Evolutionary conservation across 1,140 invertebrate genomes (phyloP).

Genomic region (Geopemphigus sp.): DNA sequence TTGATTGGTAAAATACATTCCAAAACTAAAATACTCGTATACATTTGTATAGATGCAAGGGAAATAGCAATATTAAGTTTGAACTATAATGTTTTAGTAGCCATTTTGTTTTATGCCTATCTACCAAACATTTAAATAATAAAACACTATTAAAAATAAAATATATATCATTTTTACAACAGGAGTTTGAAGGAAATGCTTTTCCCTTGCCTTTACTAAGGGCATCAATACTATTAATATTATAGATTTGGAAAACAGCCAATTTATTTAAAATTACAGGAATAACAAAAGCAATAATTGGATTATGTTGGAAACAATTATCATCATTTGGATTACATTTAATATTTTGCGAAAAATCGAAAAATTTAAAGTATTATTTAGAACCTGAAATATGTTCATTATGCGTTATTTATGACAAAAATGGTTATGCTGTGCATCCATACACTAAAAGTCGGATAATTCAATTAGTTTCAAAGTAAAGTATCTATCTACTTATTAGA

Average conservation of each 20-base stretch:
- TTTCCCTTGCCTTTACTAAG: too few relatives aligned
- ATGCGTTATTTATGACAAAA: not conserved
- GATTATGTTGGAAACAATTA: not conserved
- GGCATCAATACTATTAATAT: too few relatives aligned
- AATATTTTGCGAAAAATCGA: not conserved
- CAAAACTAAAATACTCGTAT: not conserved
- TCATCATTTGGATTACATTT: not conserved
- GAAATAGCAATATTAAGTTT: too few relatives aligned
- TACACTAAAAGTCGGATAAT: not conserved
- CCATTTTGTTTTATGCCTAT: too few relatives aligned
- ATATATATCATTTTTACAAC: too few relatives aligned
- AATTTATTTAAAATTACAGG: not conserved
- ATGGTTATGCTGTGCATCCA: not conserved
- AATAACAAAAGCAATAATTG: not conserved
- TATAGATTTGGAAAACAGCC: not conserved
- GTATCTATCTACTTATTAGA: not conserved
- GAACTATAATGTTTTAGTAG: too few relatives aligned
- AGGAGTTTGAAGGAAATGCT: too few relatives aligned
- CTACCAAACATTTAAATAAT: too few relatives aligned
- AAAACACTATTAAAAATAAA: too few relatives aligned
- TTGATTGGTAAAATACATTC: not conserved
- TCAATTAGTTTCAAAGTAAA: not conserved
- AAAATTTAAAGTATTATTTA: conserved; percentile 10
- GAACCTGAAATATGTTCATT: not conserved
- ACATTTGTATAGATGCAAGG: too few relatives aligned